Percentiles rank a stretch among this genome's conserved stretches.
phyloP scores from a whole-genome alignment of 2,113 vertebrate genomes.

The Anser brachyrhynchus region DNA sequence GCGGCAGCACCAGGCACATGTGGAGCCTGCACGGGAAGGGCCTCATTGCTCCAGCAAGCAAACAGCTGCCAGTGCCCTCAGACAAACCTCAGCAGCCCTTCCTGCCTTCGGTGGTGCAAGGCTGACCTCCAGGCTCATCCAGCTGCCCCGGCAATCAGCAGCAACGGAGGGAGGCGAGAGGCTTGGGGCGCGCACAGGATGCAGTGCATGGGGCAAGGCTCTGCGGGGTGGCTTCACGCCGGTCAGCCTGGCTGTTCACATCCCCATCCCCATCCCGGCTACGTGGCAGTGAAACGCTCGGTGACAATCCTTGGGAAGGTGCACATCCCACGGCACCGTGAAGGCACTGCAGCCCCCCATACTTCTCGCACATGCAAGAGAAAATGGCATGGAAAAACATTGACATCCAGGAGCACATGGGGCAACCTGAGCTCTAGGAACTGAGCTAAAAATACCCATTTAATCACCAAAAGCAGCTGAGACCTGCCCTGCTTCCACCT shows the following conservation, averaged over 20 bases:
- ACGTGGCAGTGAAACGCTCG: rapidly evolving
- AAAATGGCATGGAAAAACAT: neutral
- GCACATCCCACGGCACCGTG: neutral
- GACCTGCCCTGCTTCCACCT: constrained; percentile 17
- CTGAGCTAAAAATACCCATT: constrained; percentile 18
- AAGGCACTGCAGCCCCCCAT: neutral
- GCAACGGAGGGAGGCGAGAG: neutral
- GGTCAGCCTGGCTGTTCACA: neutral
- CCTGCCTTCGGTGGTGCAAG: neutral
- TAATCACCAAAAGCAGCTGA: constrained; percentile 44
- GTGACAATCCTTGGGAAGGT: neutral
- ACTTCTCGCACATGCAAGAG: neutral
- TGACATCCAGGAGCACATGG: neutral
- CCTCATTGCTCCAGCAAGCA: rapidly evolving
- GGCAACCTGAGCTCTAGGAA: neutral
- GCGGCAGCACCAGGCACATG: neutral
- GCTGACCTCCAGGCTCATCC: neutral
- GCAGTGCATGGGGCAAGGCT: neutral
- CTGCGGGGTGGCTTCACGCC: rapidly evolving
- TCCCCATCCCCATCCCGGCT: rapidly evolving
- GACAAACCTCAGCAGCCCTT: neutral
- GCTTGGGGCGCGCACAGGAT: neutral
- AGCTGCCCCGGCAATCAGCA: neutral
- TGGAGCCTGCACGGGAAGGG: rapidly evolving
- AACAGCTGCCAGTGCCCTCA: neutral